Evolutionary conservation across 2,888 invertebrate genomes (phyloP).

Genomic region (Rapana venosa): DNA sequence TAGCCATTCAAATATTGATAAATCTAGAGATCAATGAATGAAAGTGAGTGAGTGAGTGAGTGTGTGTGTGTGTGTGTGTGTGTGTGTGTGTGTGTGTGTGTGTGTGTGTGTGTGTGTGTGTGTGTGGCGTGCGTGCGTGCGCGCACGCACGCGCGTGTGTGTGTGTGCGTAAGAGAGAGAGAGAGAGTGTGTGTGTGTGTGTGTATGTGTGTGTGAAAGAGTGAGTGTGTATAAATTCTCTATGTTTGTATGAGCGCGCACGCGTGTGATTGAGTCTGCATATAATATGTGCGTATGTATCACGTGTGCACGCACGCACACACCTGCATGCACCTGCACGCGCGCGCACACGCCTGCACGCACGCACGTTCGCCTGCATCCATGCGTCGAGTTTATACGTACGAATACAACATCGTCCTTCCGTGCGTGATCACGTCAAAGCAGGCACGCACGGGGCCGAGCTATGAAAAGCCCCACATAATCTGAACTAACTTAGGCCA

Average conservation of each 20-base stretch:
- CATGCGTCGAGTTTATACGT: not conserved
- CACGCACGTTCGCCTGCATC: not conserved
- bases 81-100: slow-evolving; percentile 1
- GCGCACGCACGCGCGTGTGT: not conserved
- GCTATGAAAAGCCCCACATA: too few species aligned
- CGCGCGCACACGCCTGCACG: too few species aligned
- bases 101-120: slow-evolving; percentile 1
- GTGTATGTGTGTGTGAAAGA: too few species aligned
- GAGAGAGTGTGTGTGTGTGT: slow-evolving; percentile 1
- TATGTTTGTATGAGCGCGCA: not conserved
- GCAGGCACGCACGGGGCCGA: too few species aligned
- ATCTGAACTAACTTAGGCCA: too few species aligned
- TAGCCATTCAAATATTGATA: too few species aligned
- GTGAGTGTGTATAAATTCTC: not conserved
- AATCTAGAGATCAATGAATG: too few species aligned
- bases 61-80: slow-evolving; percentile 1
- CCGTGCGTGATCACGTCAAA: too few species aligned
- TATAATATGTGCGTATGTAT: not conserved
- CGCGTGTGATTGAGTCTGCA: not conserved
- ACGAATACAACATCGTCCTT: not conserved
- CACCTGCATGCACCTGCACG: too few species aligned
- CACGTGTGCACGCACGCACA: not conserved
- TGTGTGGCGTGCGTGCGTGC: not conserved
- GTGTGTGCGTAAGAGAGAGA: not conserved
- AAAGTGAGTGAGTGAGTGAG: not conserved